phyloP scores from a whole-genome alignment of 1,140 invertebrate species.

The Parapsyche elsis region DNA sequence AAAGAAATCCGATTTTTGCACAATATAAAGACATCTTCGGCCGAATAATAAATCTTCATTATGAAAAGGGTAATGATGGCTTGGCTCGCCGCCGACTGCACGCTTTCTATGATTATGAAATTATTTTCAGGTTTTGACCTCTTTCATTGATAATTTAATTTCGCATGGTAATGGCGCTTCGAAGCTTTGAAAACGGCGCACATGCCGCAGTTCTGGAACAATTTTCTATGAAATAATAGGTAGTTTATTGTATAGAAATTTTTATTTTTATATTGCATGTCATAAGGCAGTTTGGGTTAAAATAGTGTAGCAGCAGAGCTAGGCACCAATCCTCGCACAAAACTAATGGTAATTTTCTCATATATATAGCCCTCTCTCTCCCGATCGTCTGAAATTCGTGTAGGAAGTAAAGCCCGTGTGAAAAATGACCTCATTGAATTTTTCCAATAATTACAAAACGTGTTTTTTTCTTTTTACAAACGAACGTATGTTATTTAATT shows the following conservation, averaged over 20 bases:
- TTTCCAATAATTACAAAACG: background rate
- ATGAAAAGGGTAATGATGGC: too few relatives aligned
- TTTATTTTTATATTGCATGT: constrained; percentile 40
- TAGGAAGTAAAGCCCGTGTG: background rate
- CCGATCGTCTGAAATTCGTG: background rate
- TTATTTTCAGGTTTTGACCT: background rate
- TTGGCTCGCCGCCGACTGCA: background rate
- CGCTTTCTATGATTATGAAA: background rate
- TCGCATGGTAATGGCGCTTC: constrained; percentile 6
- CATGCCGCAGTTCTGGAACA: constrained; percentile 9
- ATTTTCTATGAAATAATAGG: constrained; percentile 35
- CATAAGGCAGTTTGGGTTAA: constrained; percentile 30
- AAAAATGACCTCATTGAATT: background rate
- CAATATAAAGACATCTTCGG: too few relatives aligned
- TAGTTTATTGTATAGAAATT: constrained; percentile 35
- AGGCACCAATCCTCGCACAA: constrained; percentile 38
- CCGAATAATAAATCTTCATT: too few relatives aligned
- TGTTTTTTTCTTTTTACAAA: background rate
- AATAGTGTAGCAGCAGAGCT: constrained; percentile 19
- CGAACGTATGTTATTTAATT: background rate
- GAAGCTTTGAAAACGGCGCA: background rate
- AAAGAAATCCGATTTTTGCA: too few relatives aligned
- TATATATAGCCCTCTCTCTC: constrained; percentile 29
- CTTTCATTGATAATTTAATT: constrained; percentile 18
- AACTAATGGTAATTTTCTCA: constrained; percentile 40